Conservation (phyloP, 1,140 invertebrate species). For the Capitella teleta region DNA sequence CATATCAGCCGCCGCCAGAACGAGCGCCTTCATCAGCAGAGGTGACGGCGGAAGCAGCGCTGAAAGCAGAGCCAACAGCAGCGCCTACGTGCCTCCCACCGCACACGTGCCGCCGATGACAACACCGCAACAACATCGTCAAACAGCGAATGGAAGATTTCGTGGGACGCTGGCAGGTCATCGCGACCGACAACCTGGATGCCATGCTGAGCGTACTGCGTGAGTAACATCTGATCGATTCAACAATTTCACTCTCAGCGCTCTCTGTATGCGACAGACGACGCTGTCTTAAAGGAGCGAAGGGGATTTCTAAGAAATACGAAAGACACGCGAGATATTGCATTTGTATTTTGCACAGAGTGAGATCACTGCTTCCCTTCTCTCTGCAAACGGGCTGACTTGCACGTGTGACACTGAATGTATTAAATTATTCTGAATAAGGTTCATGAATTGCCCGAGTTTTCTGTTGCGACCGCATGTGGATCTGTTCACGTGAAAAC, state of each 20-base stretch:
- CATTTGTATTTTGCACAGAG: not conserved
- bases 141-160: constrained; percentile 4
- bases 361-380: not conserved
- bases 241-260: not conserved
- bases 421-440: no score
- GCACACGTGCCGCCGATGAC: not conserved
- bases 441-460: no score
- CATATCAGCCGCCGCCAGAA: not conserved
- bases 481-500: no score
- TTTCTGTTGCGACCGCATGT: no score
- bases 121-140: not conserved
- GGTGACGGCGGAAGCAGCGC: no score
- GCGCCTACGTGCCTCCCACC: not conserved
- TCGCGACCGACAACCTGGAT: constrained; percentile 10
- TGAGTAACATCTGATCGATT: not conserved
- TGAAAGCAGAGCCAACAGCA: not conserved
- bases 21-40: not conserved
- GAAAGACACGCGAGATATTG: not conserved
- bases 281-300: not conserved
- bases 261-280: not conserved
- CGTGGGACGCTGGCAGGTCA: constrained; percentile 6
- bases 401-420: no score
- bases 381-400: not conserved
- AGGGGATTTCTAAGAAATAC: not conserved
- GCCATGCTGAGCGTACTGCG: constrained; percentile 1